Conservation (phyloP, 2,888 invertebrate genomes). For the Ophioninae sp. region DNA sequence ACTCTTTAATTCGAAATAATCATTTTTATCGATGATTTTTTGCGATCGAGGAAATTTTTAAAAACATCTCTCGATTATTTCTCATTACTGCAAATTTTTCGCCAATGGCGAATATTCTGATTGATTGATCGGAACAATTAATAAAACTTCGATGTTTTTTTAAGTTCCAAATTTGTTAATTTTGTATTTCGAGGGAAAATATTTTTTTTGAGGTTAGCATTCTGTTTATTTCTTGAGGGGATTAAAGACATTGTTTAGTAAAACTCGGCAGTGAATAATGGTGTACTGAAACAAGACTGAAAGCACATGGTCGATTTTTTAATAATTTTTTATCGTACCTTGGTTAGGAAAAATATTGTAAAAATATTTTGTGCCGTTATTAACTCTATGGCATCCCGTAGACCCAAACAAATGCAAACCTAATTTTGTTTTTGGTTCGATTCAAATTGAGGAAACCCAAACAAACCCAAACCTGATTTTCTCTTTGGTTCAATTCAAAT, state of each 20-base stretch:
- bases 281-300: background rate
- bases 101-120: background rate
- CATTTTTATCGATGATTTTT: no score
- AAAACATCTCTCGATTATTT: background rate
- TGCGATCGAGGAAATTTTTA: background rate
- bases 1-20: background rate
- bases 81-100: background rate
- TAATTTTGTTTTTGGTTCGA: background rate
- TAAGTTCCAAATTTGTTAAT: background rate
- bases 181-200: background rate
- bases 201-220: background rate
- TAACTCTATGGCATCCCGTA: background rate
- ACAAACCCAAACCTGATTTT: no score
- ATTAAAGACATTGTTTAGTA: background rate
- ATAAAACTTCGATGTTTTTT: background rate
- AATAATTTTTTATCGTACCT: background rate
- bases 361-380: background rate
- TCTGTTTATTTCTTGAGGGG: background rate
- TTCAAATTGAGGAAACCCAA: background rate
- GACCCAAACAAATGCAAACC: background rate
- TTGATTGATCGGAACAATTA: background rate
- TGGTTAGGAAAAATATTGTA: background rate
- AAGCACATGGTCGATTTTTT: background rate
- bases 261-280: background rate
- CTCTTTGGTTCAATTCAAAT: no score